Conservation (phyloP, 2,113 vertebrate genomes). For the Odocoileus hemionus region DNA sequence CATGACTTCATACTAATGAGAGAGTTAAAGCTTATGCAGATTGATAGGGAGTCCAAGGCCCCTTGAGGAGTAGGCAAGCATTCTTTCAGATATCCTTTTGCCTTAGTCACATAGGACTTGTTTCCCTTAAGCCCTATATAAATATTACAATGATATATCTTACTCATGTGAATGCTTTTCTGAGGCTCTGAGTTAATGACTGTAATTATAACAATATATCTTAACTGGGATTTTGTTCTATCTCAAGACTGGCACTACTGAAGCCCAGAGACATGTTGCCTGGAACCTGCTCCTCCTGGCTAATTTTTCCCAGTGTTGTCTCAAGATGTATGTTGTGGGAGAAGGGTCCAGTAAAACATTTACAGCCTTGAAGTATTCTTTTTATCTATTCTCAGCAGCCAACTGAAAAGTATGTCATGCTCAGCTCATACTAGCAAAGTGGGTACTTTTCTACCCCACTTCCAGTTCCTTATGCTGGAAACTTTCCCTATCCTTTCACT, state of each 20-base stretch:
- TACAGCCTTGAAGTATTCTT: neutral
- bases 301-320: neutral
- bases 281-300: neutral
- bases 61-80: neutral
- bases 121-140: neutral
- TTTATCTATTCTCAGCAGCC: neutral
- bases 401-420: neutral
- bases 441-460: neutral
- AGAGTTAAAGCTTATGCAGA: neutral
- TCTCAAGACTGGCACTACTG: neutral
- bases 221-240: neutral
- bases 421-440: neutral
- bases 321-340: neutral
- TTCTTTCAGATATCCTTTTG: neutral
- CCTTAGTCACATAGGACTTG: neutral
- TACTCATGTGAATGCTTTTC: neutral
- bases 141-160: neutral
- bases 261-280: neutral
- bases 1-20: neutral
- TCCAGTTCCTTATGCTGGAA: neutral
- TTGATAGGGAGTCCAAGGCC: neutral
- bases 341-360: neutral
- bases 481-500: neutral
- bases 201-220: neutral
- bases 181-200: neutral